Evolutionary conservation across 2,888 invertebrate genomes (phyloP), one percentile per base, ranked within the genome.

Genomic region (Pemphredon lugubris): DNA sequence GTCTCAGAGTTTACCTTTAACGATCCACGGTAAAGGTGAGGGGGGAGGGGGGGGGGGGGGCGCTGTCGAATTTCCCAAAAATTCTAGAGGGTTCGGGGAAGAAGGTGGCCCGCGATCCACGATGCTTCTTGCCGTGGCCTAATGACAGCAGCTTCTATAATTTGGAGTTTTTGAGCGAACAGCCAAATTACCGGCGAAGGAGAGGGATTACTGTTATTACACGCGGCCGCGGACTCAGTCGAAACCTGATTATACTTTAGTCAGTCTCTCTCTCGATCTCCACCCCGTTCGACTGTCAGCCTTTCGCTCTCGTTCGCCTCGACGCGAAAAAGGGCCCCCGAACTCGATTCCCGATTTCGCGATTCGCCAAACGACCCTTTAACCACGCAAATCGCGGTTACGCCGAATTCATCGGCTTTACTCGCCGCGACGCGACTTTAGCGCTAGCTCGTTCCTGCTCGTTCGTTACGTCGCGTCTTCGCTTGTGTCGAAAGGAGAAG

Each of bases 161-260:
- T 88, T 89, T 89, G 86, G 88, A 86, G 87, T 87, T 88, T 88
- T 88, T 85, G 87, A 88, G 87, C 84, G 88, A 88, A 88, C 88
- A 82, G 84, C 85, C 85, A 87, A 88, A 88, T 88, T 88, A 87
- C 88, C 82, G 88, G 79, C 84, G 86, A 84, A 85, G 81, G 83
- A 81, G n/a, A 85, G 83, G 88, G 86, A 89, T 89, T 88, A 89
- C 89, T 89, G 89, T 89, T 89, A 89, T 89, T 89, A 89, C 86
- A 85, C 79, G 81, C 83, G 82, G 83, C 84, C 80, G 77, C 86
- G 82, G 84, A 85, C 83, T 85, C 86, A 84, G 85, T 85, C 86
- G 84, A 84, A 85, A 85, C 82, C 88, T 87, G 88, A 88, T 88
- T 88, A 88, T 87, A 88, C 88, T 87, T 87, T 81, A 86, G 87